Percentiles rank a stretch among this genome's conserved stretches.
Conservation (phyloP, 2,113 vertebrate genomes). For the Orthonyx spaldingii region DNA sequence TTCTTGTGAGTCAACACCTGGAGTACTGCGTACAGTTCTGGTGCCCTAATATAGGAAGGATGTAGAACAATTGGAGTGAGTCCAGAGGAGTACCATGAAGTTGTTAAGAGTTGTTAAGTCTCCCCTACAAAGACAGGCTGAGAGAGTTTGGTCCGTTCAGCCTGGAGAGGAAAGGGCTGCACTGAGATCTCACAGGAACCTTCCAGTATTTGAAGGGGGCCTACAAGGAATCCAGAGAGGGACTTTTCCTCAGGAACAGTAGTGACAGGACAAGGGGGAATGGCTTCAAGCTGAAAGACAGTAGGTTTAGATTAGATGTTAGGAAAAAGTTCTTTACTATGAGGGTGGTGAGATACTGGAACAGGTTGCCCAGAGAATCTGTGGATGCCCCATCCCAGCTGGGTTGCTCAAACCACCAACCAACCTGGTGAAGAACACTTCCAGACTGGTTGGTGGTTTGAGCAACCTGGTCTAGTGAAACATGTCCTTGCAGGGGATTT, state of each 20-base stretch:
- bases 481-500: fast-evolving
- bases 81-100: neutral
- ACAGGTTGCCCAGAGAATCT: neutral
- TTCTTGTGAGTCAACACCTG: neutral
- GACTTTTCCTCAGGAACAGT: neutral
- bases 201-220: neutral
- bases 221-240: neutral
- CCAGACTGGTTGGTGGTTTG: neutral
- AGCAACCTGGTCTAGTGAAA: neutral
- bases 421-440: no score
- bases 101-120: no score
- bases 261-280: neutral
- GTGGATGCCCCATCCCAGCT: neutral
- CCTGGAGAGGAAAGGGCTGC: neutral
- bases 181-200: neutral
- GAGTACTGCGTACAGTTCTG: neutral
- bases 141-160: neutral
- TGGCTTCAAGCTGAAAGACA: neutral
- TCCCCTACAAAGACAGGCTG: neutral
- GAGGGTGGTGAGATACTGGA: neutral
- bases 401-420: no score
- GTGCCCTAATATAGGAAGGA: neutral
- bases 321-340: neutral
- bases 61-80: neutral
- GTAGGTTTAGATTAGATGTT: neutral